Conservation (phyloP, 2,888 invertebrate genomes). For the Caenorhabditis sp. region DNA sequence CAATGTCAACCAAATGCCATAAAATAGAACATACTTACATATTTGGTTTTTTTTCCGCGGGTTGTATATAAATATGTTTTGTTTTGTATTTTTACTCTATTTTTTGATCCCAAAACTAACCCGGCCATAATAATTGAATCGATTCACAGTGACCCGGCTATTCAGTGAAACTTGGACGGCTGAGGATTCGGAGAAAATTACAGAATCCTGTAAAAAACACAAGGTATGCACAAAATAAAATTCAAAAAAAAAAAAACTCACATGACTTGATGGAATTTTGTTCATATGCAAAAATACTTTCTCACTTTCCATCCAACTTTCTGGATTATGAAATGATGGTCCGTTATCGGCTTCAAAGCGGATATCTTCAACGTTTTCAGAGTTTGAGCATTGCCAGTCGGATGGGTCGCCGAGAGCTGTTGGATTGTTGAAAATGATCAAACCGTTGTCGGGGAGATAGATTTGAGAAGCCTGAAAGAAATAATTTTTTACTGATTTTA, state of each 20-base stretch:
- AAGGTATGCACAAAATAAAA: neutral
- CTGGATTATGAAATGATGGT: constrained; percentile 32
- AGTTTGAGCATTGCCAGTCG: neutral
- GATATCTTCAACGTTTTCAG: neutral
- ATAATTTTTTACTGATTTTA: neutral
- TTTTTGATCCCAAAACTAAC: neutral
- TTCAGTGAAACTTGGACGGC: neutral
- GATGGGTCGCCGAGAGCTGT: neutral
- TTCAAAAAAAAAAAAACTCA: constrained; percentile 8
- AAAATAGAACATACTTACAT: neutral
- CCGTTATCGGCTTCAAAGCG: neutral
- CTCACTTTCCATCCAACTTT: constrained; percentile 26
- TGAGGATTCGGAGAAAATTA: constrained; percentile 4
- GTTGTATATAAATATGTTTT: neutral
- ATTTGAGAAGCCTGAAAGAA: constrained; percentile 11
- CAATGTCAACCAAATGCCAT: constrained; percentile 36
- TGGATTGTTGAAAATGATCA: neutral
- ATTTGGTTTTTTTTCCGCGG: neutral
- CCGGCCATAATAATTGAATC: neutral
- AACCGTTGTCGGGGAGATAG: neutral
- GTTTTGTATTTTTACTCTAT: neutral
- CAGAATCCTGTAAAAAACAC: constrained; percentile 23
- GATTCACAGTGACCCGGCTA: neutral
- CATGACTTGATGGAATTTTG: constrained; percentile 31
- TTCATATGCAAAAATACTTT: constrained; percentile 38